Evolutionary conservation across 2,888 invertebrate genomes (phyloP), one percentile per base, ranked within the genome.

Genomic region (Epinotia nisella): DNA sequence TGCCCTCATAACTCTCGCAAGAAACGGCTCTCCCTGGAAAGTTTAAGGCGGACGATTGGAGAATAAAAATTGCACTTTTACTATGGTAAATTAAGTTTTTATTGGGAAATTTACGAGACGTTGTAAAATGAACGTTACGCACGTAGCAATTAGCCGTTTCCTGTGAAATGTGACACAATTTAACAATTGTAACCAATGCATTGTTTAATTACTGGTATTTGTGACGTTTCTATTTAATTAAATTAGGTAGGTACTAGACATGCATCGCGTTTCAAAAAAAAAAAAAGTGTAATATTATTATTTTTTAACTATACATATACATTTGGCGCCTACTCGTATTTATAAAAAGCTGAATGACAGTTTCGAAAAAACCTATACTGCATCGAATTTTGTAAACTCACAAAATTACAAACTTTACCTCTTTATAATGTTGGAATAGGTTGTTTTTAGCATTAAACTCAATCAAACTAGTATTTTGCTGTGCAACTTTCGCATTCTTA

Each of bases 41-140:
- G 87, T 90, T 89, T 89, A 88, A 88, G 87, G 87, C 85, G 87
- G 86, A 88, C 89, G 89, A 89, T 88, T 86, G 86, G 86, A 86
- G 90, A 90, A 87, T 90, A 88, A 90, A 90, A 91, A 91, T 89
- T 90, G 88, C 89, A 90, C 88, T 90, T 88, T 88, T 89, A 88
- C 88, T 83, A 87, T 86, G 86, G 86, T 85, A 87, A 90, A 90
- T 90, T 90, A 90, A 88, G 87, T 88, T 90, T 90, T 90, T 90
- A 90, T 89, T 88, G 82, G 82, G 79, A 81, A 83, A 87, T 89
- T 88, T 90, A 90, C 85, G 87, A 85, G 82, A 78, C 77, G 77
- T 81, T 80, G 80, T 81, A 81, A 83, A 84, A 83, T 81, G 78
- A 73, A 65, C 71, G 70, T 75, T 75, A 72, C 64, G 68, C 73